Conservation (phyloP, 1,140 invertebrate species). For the Cotesia typhae region DNA sequence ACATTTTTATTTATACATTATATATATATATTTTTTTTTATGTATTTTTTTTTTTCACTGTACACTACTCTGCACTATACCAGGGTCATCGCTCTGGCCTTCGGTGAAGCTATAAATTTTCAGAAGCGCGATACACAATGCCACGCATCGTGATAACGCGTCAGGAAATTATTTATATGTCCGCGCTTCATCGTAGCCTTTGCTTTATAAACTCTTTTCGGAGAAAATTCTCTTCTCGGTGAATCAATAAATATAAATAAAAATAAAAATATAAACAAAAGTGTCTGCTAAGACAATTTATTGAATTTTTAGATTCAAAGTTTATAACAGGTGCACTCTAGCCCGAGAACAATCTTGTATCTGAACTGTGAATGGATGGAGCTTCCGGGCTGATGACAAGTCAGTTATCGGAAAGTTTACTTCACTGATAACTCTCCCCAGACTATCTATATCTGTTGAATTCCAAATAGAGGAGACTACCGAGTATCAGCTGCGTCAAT, state of each 20-base stretch:
- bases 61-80: too few relatives aligned
- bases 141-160: constrained; percentile 45
- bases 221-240: not conserved
- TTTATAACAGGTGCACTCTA: too few relatives aligned
- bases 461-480: too few relatives aligned
- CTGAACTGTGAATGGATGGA: not conserved
- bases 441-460: not conserved
- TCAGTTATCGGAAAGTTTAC: constrained; percentile 12
- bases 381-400: constrained; percentile 11
- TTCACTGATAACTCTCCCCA: not conserved
- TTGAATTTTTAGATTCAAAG: not conserved
- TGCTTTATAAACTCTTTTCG: not conserved
- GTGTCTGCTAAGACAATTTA: not conserved
- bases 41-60: not conserved
- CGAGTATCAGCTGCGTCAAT: constrained; percentile 21
- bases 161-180: constrained; percentile 38
- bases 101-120: constrained; percentile 50
- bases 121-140: constrained; percentile 35
- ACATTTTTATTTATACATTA: constrained; percentile 35
- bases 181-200: not conserved
- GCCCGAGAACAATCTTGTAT: not conserved
- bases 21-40: too few relatives aligned
- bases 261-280: too few relatives aligned
- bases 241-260: not conserved
- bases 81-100: constrained; percentile 39